These are phyloP conservation scores for Spea hammondii DNA, from an alignment of 2,797 vertebrate genomes.

Conservation along the genomic window DNA sequence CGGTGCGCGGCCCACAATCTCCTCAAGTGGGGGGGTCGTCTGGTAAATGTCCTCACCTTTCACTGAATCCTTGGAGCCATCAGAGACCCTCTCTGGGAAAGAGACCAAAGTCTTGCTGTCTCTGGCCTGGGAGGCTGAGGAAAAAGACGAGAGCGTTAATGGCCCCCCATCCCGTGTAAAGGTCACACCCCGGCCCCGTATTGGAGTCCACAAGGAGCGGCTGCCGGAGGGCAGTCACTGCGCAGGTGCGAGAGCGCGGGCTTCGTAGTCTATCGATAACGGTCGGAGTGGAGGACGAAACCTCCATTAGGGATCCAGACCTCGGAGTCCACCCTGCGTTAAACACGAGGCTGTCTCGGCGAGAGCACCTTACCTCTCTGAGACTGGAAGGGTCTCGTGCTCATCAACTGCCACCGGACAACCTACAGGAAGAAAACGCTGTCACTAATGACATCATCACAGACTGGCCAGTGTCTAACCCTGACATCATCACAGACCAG, in stretches of 20 bases:
- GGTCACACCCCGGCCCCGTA: no score
- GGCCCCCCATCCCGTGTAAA: no score
- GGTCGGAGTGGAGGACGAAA: no score
- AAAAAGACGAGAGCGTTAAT: not conserved
- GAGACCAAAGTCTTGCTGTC: conserved; percentile 37
- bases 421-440: not conserved
- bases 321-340: no score
- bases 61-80: not conserved
- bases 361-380: conserved; percentile 9
- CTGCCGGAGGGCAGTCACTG: no score
- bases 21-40: not conserved
- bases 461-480: no score
- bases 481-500: no score
- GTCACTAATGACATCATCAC: no score
- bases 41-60: conserved; percentile 22
- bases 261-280: no score
- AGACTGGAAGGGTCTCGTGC: not conserved
- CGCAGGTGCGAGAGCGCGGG: no score
- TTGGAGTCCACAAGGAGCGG: no score
- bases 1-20: not conserved
- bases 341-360: not conserved
- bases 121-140: not conserved
- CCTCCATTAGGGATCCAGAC: no score
- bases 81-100: conserved; percentile 30
- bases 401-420: not conserved